A percentile compares a stretch with the other conserved stretches of the same genome.
Evolutionary conservation across 2,888 invertebrate genomes (phyloP).

Genomic region (Tiliacea citrago): DNA sequence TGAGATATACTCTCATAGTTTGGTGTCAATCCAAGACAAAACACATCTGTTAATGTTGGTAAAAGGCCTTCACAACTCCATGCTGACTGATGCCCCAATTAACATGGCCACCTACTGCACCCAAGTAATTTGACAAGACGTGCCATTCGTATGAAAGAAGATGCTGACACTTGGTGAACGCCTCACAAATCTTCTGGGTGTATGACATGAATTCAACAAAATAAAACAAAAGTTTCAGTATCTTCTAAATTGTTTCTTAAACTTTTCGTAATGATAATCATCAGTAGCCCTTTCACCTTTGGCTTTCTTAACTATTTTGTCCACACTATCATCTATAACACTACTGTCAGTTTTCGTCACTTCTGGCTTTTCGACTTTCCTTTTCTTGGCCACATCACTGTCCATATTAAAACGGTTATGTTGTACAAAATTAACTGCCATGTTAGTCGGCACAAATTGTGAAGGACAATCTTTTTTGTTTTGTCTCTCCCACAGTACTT

Average conservation of each 20-base stretch:
- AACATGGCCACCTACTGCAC: not conserved
- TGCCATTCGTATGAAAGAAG: not conserved
- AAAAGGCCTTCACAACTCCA: no score
- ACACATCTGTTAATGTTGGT: not conserved
- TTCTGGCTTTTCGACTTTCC: constrained; percentile 90
- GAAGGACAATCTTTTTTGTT: constrained; percentile 98
- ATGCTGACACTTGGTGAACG: not conserved
- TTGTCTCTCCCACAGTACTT: constrained; percentile 96
- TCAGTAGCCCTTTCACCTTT: constrained; percentile 98
- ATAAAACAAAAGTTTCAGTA: constrained; percentile 87
- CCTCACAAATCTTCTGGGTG: not conserved
- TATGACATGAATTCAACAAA: constrained; percentile 19
- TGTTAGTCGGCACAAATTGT: constrained; percentile 99
- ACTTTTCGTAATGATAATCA: constrained; percentile 99
- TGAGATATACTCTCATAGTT: no score
- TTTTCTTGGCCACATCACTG: constrained; percentile 91
- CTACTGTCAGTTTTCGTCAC: constrained; percentile 80
- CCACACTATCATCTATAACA: constrained; percentile 87
- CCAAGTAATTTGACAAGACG: not conserved
- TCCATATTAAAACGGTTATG: constrained; percentile 99
- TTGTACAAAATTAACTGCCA: constrained; percentile 99
- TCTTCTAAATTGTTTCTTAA: constrained; percentile 98
- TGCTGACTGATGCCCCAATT: not conserved
- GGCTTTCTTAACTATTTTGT: constrained; percentile 91
- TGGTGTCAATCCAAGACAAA: not conserved